phyloP scores from a whole-genome alignment of 2,888 invertebrate species.

The Lepidocyrtoides sp. region DNA sequence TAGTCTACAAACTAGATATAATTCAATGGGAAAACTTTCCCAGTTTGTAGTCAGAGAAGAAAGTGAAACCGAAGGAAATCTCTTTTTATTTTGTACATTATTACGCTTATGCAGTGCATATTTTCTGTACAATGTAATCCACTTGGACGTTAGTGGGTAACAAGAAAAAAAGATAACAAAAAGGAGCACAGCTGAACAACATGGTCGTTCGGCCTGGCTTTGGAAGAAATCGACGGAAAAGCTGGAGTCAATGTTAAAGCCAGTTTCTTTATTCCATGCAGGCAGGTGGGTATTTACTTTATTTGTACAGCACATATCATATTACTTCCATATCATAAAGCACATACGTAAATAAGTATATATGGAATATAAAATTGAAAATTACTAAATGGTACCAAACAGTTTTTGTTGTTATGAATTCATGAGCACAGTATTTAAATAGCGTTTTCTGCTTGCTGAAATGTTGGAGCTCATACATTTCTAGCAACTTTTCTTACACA shows the following conservation, averaged over 20 bases:
- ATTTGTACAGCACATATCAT: too few relatives aligned
- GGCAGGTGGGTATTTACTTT: too few relatives aligned
- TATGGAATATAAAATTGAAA: too few relatives aligned
- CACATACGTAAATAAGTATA: too few relatives aligned
- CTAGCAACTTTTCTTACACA: not conserved
- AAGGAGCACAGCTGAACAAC: slow-evolving; percentile 11
- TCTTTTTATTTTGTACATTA: slow-evolving; percentile 30
- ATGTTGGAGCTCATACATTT: not conserved
- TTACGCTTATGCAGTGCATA: slow-evolving; percentile 23
- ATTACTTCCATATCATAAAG: too few relatives aligned
- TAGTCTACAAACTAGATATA: slow-evolving; percentile 22
- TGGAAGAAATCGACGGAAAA: not conserved
- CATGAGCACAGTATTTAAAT: too few relatives aligned
- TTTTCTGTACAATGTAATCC: slow-evolving; percentile 36
- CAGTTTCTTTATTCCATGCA: too few relatives aligned
- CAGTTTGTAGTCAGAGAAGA: slow-evolving; percentile 26
- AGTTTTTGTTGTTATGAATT: too few relatives aligned
- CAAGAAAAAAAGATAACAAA: slow-evolving; percentile 13
- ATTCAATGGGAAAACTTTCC: slow-evolving; percentile 43
- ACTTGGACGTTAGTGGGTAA: not conserved
- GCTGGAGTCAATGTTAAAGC: too few relatives aligned
- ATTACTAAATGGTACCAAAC: too few relatives aligned
- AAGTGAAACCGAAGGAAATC: slow-evolving; percentile 15
- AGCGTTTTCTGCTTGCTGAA: too few relatives aligned
- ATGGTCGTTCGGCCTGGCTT: not conserved